A percentile compares a stretch with the other conserved stretches of the same genome.
Evolutionary conservation across 2,888 invertebrate genomes (phyloP).

Genomic region (Cancer borealis): DNA sequence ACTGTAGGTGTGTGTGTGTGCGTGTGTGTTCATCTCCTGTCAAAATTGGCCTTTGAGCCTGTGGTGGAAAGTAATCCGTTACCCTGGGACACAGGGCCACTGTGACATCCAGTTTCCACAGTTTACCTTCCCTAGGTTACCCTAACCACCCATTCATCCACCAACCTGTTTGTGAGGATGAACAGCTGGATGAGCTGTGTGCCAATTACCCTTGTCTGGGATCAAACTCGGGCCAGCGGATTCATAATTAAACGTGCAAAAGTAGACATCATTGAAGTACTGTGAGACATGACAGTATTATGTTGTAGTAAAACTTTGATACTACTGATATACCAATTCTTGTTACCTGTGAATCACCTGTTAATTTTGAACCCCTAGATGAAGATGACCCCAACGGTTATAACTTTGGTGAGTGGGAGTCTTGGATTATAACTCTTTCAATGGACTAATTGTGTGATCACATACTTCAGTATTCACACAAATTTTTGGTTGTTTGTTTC

Average conservation of each 20-base stretch:
- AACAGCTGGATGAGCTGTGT: too few relatives aligned
- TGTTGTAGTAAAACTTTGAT: background rate
- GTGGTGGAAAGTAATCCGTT: too few relatives aligned
- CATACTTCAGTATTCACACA: background rate
- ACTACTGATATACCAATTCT: background rate
- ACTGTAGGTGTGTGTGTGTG: background rate
- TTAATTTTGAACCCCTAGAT: conserved; percentile 61
- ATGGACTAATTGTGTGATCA: background rate
- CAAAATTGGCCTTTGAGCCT: too few relatives aligned
- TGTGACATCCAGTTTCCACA: too few relatives aligned
- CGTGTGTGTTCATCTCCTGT: background rate
- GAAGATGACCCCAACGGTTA: conserved; percentile 51
- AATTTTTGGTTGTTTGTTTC: background rate
- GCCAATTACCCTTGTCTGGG: too few relatives aligned
- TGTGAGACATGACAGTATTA: background rate
- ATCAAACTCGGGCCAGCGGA: too few relatives aligned
- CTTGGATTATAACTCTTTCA: background rate
- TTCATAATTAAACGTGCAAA: background rate
- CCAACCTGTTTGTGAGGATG: too few relatives aligned
- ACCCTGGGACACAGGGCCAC: too few relatives aligned
- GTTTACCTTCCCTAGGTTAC: too few relatives aligned
- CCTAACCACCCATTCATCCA: too few relatives aligned
- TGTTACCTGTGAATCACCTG: background rate
- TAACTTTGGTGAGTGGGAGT: conserved; percentile 60
- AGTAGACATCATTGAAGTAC: background rate